Evolutionary conservation across 2,888 invertebrate genomes (phyloP).

Genomic region (Zele albiditarsus): DNA sequence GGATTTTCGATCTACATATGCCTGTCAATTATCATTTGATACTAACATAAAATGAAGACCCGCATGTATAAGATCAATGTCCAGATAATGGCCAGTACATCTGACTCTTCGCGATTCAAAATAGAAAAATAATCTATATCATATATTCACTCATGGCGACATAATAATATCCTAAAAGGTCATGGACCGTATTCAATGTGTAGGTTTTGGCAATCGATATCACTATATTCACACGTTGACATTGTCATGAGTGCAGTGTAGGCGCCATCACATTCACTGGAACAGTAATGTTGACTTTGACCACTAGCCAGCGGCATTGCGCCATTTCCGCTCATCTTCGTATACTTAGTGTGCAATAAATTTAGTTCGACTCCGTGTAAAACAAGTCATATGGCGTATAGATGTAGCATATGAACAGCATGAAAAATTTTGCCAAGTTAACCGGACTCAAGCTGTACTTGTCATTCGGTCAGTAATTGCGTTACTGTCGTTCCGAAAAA

Average conservation of each 20-base stretch:
- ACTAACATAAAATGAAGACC: background rate
- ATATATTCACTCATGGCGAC: background rate
- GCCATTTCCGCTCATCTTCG: background rate
- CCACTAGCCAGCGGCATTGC: background rate
- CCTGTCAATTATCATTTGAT: constrained; percentile 7
- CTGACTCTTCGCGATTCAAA: background rate
- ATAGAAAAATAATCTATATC: background rate
- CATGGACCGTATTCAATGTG: background rate
- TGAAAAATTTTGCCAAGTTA: too few species aligned
- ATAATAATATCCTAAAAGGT: background rate
- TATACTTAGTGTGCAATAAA: background rate
- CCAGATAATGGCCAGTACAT: background rate
- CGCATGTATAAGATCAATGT: background rate
- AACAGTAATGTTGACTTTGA: background rate
- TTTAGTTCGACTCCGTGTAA: background rate
- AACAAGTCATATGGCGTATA: background rate
- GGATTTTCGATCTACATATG: background rate
- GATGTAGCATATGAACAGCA: too few species aligned
- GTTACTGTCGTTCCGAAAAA: too few species aligned
- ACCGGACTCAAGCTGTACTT: too few species aligned
- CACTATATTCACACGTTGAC: background rate
- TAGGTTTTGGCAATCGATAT: background rate
- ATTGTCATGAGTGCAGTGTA: background rate
- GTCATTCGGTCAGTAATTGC: too few species aligned
- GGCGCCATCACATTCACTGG: background rate